These are phyloP conservation scores for Chiloscyllium punctatum DNA, from an alignment of 2,797 vertebrate genomes.

Conservation along the genomic window DNA sequence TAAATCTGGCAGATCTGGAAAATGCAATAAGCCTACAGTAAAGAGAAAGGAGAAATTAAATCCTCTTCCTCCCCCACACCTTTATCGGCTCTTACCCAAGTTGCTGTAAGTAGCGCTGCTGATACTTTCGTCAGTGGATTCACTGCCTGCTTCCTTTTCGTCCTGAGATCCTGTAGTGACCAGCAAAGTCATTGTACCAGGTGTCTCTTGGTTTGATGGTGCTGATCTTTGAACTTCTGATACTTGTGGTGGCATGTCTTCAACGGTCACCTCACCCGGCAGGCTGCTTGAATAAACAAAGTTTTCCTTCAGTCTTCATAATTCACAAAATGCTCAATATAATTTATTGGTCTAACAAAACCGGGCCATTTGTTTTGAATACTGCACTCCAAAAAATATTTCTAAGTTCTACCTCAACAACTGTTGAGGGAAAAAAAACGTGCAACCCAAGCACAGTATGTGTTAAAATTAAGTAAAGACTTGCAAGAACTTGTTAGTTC, in stretches of 20 bases:
- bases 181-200: constrained; percentile 44
- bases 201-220: constrained; percentile 55
- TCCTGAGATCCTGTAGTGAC: constrained; percentile 43
- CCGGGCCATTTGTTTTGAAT: background rate
- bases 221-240: constrained; percentile 59
- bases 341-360: background rate
- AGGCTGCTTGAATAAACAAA: constrained; percentile 66
- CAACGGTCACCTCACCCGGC: constrained; percentile 57
- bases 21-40: background rate
- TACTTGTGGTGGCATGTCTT: constrained; percentile 54
- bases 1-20: background rate
- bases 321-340: background rate
- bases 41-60: background rate
- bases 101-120: constrained; percentile 93
- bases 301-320: background rate
- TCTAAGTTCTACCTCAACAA: background rate
- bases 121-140: constrained; percentile 66
- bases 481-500: constrained; percentile 30
- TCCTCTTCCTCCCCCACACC: background rate
- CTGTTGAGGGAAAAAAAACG: background rate
- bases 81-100: constrained; percentile 66
- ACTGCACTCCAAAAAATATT: background rate
- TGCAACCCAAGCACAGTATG: background rate
- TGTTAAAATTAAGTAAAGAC: constrained; percentile 1
- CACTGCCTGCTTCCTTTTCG: constrained; percentile 65